Conservation (phyloP, 2,888 invertebrate species). For the Corythucha ciliata region DNA sequence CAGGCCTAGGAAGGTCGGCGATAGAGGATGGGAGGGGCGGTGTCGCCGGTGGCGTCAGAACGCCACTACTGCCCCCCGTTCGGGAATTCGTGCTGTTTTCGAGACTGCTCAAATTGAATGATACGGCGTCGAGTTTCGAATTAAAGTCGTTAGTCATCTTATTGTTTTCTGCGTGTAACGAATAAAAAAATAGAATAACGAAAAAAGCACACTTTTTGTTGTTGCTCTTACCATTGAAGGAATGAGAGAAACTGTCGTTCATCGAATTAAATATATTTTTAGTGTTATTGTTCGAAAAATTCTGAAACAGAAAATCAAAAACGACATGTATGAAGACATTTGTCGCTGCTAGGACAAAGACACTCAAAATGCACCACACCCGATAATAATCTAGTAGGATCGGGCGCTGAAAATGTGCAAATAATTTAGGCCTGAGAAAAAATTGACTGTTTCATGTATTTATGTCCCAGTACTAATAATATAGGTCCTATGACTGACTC, state of each 20-base stretch:
- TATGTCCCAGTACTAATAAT: no score
- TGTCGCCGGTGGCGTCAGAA: slow-evolving; percentile 36
- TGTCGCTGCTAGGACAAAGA: no score
- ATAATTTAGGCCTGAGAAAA: no score
- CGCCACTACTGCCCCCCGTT: slow-evolving; percentile 16
- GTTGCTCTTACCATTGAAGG: slow-evolving; percentile 10
- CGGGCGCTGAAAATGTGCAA: no score
- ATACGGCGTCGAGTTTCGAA: slow-evolving; percentile 18
- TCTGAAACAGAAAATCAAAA: slow-evolving; percentile 17
- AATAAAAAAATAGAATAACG: background rate
- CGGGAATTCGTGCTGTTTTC: slow-evolving; percentile 18
- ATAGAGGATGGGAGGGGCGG: slow-evolving; percentile 33
- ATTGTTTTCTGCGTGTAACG: background rate
- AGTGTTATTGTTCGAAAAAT: slow-evolving; percentile 18
- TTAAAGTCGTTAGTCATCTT: slow-evolving; percentile 19
- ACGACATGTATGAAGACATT: no score
- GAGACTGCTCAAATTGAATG: slow-evolving; percentile 21
- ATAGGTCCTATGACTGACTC: no score
- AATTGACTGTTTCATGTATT: no score
- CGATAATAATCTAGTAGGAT: no score
- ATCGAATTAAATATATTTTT: slow-evolving; percentile 1
- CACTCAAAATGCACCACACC: no score
- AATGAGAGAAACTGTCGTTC: slow-evolving; percentile 15
- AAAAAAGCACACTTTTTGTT: slow-evolving; percentile 2
- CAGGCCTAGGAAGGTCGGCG: slow-evolving; percentile 59